A percentile compares a stretch with the other conserved stretches of the same genome.
Conservation (phyloP, 2,113 vertebrate genomes). For the Chinchilla lanigera region DNA sequence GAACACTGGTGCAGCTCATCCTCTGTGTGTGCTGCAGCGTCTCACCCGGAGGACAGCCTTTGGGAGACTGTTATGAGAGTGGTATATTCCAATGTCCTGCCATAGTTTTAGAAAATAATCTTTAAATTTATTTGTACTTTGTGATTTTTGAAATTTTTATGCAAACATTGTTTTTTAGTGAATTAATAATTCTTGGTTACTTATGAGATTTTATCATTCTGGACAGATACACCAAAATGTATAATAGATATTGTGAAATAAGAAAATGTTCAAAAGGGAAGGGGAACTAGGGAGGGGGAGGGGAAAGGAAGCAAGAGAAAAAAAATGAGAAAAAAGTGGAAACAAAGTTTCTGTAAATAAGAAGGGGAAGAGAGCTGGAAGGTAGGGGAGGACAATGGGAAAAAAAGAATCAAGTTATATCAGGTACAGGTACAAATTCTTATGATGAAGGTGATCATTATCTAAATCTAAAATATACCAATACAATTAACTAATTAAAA, state of each 20-base stretch:
- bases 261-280: neutral
- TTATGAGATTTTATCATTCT: conserved; percentile 9
- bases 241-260: neutral
- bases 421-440: too few relatives aligned
- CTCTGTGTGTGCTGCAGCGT: neutral
- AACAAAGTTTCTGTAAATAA: too few relatives aligned
- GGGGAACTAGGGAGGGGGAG: too few relatives aligned
- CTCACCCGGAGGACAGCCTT: neutral
- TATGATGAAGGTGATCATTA: too few relatives aligned
- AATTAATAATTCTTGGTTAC: neutral
- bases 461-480: too few relatives aligned
- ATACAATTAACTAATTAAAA: neutral
- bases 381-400: too few relatives aligned
- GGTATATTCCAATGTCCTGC: neutral
- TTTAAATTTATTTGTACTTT: neutral
- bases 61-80: neutral
- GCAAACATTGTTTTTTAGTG: neutral
- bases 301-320: too few relatives aligned
- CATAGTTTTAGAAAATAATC: neutral
- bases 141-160: neutral
- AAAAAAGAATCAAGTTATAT: too few relatives aligned
- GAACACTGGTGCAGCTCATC: accelerated
- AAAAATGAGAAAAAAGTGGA: too few relatives aligned
- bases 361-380: too few relatives aligned
- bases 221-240: neutral